These are phyloP conservation scores for Notodonta ziczac DNA, from an alignment of 2,888 invertebrate species.

Conservation along the genomic window DNA sequence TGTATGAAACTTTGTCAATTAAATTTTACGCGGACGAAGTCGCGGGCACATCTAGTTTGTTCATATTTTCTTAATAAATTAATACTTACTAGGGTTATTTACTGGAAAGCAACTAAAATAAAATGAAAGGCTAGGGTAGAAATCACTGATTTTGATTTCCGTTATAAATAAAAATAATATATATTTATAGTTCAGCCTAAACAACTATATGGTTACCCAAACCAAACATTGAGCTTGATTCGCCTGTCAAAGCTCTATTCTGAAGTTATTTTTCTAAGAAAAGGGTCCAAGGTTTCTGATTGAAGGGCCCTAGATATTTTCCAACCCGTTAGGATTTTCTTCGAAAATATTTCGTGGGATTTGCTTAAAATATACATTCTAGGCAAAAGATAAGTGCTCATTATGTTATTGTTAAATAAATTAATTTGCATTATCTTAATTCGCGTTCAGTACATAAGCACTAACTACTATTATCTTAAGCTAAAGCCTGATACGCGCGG, in stretches of 20 bases:
- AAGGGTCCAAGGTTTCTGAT: slow-evolving; percentile 41
- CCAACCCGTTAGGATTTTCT: slow-evolving; percentile 12
- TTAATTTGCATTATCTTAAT: neutral
- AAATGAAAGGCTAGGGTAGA: too few species aligned
- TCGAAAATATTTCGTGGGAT: slow-evolving; percentile 14
- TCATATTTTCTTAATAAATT: too few species aligned
- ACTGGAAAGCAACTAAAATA: too few species aligned
- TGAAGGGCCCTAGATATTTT: slow-evolving; percentile 18
- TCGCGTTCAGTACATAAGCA: neutral
- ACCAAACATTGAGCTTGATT: slow-evolving; percentile 30
- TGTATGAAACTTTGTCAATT: too few species aligned
- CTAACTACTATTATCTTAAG: too few species aligned
- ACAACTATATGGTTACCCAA: slow-evolving; percentile 15
- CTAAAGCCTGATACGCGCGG: too few species aligned
- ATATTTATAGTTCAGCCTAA: neutral
- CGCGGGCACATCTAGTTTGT: too few species aligned
- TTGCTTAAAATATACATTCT: neutral
- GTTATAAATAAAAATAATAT: too few species aligned
- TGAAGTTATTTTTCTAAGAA: slow-evolving; percentile 39
- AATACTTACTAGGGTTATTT: too few species aligned
- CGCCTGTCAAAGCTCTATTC: slow-evolving; percentile 37
- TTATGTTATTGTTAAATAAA: neutral
- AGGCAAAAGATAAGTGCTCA: neutral
- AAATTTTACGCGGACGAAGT: too few species aligned
- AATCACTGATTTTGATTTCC: too few species aligned